Conservation (phyloP, 2,888 invertebrate species). For the Corythucha ciliata region DNA sequence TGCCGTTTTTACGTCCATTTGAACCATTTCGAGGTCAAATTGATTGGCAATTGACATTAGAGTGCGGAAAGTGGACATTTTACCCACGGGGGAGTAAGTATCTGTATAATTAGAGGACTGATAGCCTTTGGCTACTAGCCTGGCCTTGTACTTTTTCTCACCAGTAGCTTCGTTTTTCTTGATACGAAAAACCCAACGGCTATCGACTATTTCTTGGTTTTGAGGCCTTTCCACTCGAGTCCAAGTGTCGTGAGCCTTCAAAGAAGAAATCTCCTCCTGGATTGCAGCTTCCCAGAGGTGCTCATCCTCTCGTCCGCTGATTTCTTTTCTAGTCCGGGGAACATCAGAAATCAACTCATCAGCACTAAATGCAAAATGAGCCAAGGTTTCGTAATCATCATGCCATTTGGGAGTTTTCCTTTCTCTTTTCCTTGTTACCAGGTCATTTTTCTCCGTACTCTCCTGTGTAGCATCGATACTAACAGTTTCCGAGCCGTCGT, state of each 20-base stretch:
- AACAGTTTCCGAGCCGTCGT: background rate
- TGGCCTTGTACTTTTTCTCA: constrained; percentile 14
- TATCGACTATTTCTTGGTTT: constrained; percentile 13
- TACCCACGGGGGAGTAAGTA: constrained; percentile 18
- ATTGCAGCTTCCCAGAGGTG: constrained; percentile 16
- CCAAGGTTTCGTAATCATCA: constrained; percentile 3
- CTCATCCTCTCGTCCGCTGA: background rate
- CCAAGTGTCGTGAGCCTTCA: constrained; percentile 18
- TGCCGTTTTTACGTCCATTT: no score
- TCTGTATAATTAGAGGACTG: constrained; percentile 8
- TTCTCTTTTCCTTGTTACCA: background rate
- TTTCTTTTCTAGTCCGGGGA: constrained; percentile 9
- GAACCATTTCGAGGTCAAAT: constrained; percentile 1
- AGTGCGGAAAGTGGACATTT: constrained; percentile 17
- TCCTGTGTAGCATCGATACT: background rate
- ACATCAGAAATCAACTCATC: constrained; percentile 9
- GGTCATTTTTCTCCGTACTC: background rate
- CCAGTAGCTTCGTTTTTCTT: constrained; percentile 14
- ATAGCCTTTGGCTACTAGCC: constrained; percentile 20
- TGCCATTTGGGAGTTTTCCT: constrained; percentile 10
- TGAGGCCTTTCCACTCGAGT: constrained; percentile 7
- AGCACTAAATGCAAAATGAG: constrained; percentile 10
- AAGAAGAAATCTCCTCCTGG: constrained; percentile 14
- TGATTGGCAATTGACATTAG: constrained; percentile 4
- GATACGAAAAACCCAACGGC: constrained; percentile 13